Base-by-base conservation (phyloP, 2,888 invertebrate genomes). In the Perizoma affinitatum region DNA sequence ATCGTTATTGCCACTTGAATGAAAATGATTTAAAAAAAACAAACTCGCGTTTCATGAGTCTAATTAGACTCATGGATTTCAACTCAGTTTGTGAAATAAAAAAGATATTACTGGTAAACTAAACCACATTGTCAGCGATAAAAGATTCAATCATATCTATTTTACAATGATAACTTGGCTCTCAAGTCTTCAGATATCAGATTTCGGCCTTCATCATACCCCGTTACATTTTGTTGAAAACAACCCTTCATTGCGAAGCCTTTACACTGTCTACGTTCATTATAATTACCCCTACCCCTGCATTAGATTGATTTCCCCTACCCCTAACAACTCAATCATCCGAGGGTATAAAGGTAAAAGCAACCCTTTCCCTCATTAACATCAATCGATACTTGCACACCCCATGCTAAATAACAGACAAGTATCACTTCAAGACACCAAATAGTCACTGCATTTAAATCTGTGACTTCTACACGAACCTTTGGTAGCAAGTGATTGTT, bases 301-400 rank as follows among this genome's bases (percentile, higher is more conserved):
- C 80, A 79, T 74, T 73, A 73, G 74, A 76, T 74, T 74, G 72
- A 74, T 76, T 71, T 67, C 75, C 77, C 73, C 77, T 70, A 72
- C 76, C 75, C 73, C 69, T 78, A 78, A 82, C 80, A 65, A 74
- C 77, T 79, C 79, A 77, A 82, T 83, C 82, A 82, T 80, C 72
- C 66, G 72, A 78, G 81, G 71, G 70, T 69, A 67, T 74, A 76
- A 81, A 83, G 82, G 84, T 82, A 80, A 79, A 80, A 76, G 80
- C 76, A 87, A 85, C 87, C 87, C 86, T 86, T 86, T 62, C 57
- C 74, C 73, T 75, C 76, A 76, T 76, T 70, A 70, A 74, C 74
- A 70, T 73, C 72, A 82, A 83, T 83, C 83, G 77, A 82, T 82
- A 81, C 66, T 66, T 70, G 70, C 70, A 70, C 69, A 68, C 69